These are phyloP conservation scores for Neria commutata DNA, from an alignment of 2,888 invertebrate genomes.

Conservation along the genomic window DNA sequence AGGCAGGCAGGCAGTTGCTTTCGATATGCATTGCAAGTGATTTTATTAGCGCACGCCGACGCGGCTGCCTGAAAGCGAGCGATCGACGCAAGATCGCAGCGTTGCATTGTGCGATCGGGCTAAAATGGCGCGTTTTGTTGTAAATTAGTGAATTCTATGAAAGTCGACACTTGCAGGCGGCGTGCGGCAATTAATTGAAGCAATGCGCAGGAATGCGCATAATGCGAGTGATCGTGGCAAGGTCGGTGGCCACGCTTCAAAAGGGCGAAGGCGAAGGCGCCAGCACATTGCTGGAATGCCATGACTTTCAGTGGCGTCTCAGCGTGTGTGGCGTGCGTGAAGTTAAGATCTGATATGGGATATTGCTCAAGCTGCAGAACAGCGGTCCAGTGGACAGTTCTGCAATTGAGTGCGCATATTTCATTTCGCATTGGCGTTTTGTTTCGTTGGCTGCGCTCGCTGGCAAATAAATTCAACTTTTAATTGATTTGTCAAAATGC, in stretches of 20 bases:
- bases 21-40: too few species aligned
- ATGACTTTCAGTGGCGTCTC: not conserved
- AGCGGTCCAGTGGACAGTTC: too few species aligned
- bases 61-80: too few species aligned
- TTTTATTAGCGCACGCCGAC: too few species aligned
- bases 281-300: not conserved
- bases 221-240: too few species aligned
- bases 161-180: slow-evolving; percentile 2
- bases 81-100: not conserved
- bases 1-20: too few species aligned
- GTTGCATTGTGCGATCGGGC: not conserved
- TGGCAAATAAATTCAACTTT: slow-evolving; percentile 47
- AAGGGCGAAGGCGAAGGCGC: not conserved
- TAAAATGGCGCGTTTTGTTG: not conserved
- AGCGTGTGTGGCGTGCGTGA: not conserved
- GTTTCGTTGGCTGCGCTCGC: slow-evolving; percentile 14
- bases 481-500: slow-evolving; percentile 53
- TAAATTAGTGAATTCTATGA: slow-evolving; percentile 13
- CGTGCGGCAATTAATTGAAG: slow-evolving; percentile 1
- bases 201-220: not conserved
- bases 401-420: too few species aligned
- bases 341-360: too few species aligned
- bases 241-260: not conserved
- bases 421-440: slow-evolving; percentile 35
- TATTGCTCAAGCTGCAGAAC: too few species aligned